Conservation (phyloP, 37 sponge, comb jelly and placozoan genomes). For the Dysidea cf. avara region DNA sequence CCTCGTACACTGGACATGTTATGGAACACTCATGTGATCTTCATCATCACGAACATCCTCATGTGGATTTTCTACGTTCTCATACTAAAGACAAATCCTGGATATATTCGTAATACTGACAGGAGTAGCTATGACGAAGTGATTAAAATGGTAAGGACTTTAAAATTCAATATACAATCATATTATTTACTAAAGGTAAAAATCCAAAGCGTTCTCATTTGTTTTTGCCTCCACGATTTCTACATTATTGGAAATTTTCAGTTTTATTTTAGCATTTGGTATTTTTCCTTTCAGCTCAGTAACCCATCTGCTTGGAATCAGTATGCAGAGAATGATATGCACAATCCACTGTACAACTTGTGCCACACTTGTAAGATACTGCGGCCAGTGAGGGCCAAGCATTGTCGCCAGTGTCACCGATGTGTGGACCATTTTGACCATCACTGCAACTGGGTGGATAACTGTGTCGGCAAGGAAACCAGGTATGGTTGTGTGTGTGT, state of each 20-base stretch:
- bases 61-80: conserved; percentile 75
- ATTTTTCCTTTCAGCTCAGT: conserved; percentile 48
- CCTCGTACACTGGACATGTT: conserved; percentile 55
- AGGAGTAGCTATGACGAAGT: conserved; percentile 70
- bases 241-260: too few relatives aligned
- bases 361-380: conserved; percentile 90
- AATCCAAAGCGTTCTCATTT: not conserved
- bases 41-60: conserved; percentile 53
- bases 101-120: conserved; percentile 64
- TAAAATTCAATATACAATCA: not conserved
- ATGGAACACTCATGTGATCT: conserved; percentile 42
- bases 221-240: not conserved
- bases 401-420: conserved; percentile 81
- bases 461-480: conserved; percentile 83
- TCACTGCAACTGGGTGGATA: conserved; percentile 89
- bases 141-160: conserved; percentile 59
- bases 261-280: too few relatives aligned
- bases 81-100: conserved; percentile 63
- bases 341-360: conserved; percentile 84
- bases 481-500: conserved; percentile 45
- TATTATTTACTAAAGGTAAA: not conserved
- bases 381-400: conserved; percentile 76
- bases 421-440: conserved; percentile 93
- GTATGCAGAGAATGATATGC: conserved; percentile 52
- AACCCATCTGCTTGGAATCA: conserved; percentile 73